A percentile compares a stretch with the other conserved stretches of the same genome.
Evolutionary conservation across 2,113 vertebrate genomes (phyloP).

Genomic region (Gymnogyps californianus): DNA sequence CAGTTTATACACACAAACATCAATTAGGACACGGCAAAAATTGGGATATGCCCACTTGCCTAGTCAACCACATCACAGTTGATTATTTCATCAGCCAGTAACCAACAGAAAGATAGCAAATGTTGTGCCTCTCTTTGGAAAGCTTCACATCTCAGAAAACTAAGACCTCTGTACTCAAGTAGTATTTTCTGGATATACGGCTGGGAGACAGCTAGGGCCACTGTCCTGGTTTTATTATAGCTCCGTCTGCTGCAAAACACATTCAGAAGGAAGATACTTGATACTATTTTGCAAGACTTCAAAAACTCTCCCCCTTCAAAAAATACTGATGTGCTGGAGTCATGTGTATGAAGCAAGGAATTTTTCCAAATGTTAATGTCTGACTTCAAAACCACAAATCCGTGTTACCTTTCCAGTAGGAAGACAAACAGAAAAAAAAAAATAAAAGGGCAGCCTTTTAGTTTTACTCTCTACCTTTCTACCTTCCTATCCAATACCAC

Average conservation of each 20-base stretch:
- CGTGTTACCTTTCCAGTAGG: neutral
- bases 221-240: neutral
- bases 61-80: neutral
- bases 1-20: neutral
- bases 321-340: neutral
- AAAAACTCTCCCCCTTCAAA: neutral
- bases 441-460: neutral
- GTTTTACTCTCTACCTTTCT: neutral
- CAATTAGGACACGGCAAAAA: neutral
- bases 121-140: neutral
- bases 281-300: neutral
- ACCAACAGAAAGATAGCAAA: neutral
- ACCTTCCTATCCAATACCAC: neutral
- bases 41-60: neutral
- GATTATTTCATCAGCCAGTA: neutral
- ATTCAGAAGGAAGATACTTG: neutral
- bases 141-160: neutral
- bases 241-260: neutral
- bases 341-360: neutral
- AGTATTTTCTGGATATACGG: neutral
- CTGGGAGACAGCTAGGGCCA: neutral
- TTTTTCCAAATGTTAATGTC: neutral
- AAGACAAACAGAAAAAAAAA: neutral
- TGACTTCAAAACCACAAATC: neutral
- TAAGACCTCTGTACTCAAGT: neutral